Base-by-base conservation (phyloP, 2,113 vertebrate species). In the Entomyzon cyanotis region DNA sequence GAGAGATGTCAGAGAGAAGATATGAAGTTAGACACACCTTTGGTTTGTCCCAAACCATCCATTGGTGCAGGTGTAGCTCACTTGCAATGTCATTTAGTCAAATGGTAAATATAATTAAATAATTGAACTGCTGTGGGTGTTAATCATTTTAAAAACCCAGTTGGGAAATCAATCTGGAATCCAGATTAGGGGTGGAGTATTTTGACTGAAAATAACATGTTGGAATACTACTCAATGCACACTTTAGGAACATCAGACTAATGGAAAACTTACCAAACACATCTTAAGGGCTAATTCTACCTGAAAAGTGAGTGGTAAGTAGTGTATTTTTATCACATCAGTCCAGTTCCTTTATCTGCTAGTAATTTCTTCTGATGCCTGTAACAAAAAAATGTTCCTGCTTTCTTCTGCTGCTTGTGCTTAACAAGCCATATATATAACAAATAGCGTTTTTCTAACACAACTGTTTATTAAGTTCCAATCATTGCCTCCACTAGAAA, bases 401-500 rank as follows among this genome's bases (percentile, higher is more conserved):
- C 70, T 93, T 91, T 78, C 52, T 81, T 84, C 47, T 92, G 30
- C 84, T 91, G 42, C 39, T 94, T 83, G 50, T 88, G 76, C 62
- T 85, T 89, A 73, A 65, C 75, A 93, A 86, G 62, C 79, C 28
- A 31, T 39, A 56, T n/a, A 56, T 70, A 35, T 78, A 94, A 93
- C 50, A 90, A 89, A 69, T 39, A 87, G 52, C 15, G 9, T 46
- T 77, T 75, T 93, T 71, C 60, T 81, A 87, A 92, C 35, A 70
- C 70, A 68, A 46, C 28, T 96, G 60, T 94, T 93, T 93, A 86
- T 89, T 80, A 77, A 84, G 56, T 95, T 96, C 64, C 79, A 84
- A 5, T 90, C 67, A 52, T n/a, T 89, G 76, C 83, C 68, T 92
- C 39, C 41, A 35, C 73, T 83, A 81, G 76, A 81, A 90, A 90